phyloP scores from a whole-genome alignment of 2,113 vertebrate genomes.

The Pelecanoides urinatrix region DNA sequence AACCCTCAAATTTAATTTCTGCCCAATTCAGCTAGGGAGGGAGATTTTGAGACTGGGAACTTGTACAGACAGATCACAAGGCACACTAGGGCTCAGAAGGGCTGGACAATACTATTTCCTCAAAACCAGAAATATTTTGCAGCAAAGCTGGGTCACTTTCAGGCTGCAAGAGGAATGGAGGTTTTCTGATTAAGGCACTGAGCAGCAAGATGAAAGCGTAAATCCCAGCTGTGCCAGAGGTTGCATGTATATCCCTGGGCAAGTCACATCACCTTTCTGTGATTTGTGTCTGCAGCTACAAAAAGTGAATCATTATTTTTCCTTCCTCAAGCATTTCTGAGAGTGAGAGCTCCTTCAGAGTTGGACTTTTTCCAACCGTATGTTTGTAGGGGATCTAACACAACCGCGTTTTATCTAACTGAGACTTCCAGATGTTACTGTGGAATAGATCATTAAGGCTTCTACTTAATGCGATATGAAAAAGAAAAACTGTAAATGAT shows the following conservation, averaged over 20 bases:
- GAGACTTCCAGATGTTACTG: slow-evolving; percentile 6
- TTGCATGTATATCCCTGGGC: slow-evolving; percentile 2
- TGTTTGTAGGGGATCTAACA: neutral
- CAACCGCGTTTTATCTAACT: neutral
- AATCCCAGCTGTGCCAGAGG: neutral
- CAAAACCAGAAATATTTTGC: neutral
- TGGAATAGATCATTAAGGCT: neutral
- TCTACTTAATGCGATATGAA: neutral
- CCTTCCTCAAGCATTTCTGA: neutral
- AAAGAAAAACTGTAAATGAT: neutral
- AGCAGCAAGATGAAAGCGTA: neutral
- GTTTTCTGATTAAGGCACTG: neutral
- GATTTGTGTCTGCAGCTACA: neutral
- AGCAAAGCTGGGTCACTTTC: neutral
- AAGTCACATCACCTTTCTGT: slow-evolving; percentile 24
- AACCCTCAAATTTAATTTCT: neutral
- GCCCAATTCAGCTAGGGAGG: neutral
- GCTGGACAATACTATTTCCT: neutral
- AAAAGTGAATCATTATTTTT: slow-evolving; percentile 5
- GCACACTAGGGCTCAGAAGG: neutral
- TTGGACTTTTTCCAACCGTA: neutral
- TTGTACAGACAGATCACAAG: neutral
- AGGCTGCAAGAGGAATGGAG: neutral
- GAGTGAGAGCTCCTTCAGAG: neutral
- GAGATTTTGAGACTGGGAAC: neutral